Evolutionary conservation across 2,113 vertebrate genomes (phyloP), one percentile per base, ranked within the genome.

Genomic region (Smithornis capensis): DNA sequence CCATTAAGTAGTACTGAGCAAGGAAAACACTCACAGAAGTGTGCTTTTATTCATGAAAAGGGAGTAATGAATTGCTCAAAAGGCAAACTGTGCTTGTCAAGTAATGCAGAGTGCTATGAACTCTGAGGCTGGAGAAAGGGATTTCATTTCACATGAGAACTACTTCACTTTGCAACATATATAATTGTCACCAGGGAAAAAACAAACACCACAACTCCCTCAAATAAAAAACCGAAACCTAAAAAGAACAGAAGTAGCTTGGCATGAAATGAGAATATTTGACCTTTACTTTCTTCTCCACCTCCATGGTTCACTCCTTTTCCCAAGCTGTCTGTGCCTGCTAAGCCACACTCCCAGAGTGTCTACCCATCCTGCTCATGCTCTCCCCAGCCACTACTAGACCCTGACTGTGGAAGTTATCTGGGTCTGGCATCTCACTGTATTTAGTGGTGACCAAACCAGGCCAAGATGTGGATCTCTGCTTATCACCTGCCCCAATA

Each of bases 301-400:
- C 17, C 18, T 35, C 50, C 60, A 12, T 25, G 38, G 18, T 55
- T 71, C 50, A 3, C 27, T 59, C 50, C 19, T 62, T 25, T 22
- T 9, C 19, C 29, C 9, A 47, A 63, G 9, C 11, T 31, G 24
- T n/a, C 50, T 17, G 1, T 63, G 35, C 65, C 60, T 5, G 1
- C 9, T 19, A 35, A 77, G 65, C 44, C 5, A 3, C n/a, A 7
- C 37, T 69, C 73, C 37, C 60, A 18, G 19, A 80, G 49, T 13
- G 1, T 29, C 49, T 10, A 3, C 23, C 50, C 28, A 4, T 33
- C 47, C 77, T 31, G 25, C 0, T 0, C 10, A 4, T 27, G 7
- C 24, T 52, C 49, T 64, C 17, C 64, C 17, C 64, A 50, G 31
- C 19, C 11, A 4, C 50, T 52, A 4, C 50, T 52, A 6, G 1